phyloP scores from a whole-genome alignment of 2,797 vertebrate species.

The Hapalemur alaotrensis region DNA sequence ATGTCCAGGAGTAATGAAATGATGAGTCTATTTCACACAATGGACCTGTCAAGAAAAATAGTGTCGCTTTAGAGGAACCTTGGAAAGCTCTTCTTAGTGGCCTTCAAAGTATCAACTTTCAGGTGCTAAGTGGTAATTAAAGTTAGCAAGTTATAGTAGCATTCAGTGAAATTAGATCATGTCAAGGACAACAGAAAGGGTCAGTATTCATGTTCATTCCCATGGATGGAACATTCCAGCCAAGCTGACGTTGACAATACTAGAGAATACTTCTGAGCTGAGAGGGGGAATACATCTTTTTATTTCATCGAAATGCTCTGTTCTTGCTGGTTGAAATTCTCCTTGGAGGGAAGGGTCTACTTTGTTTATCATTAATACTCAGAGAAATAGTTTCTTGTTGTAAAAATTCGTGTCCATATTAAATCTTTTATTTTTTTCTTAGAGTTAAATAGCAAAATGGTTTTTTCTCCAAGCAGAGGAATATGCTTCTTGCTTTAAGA shows the following conservation, averaged over 20 bases:
- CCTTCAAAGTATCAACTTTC: conserved; percentile 74
- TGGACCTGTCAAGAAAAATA: conserved; percentile 77
- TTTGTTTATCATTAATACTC: conserved; percentile 5
- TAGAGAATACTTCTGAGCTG: background rate
- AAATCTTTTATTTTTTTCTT: background rate
- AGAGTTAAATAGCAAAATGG: background rate
- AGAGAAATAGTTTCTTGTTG: background rate
- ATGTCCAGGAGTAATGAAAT: conserved; percentile 78
- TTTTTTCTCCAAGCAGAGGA: no score
- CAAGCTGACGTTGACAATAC: background rate
- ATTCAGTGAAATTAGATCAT: conserved; percentile 72
- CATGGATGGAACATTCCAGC: background rate
- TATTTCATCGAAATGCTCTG: background rate
- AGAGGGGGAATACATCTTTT: background rate
- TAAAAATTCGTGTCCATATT: background rate
- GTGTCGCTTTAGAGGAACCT: conserved; percentile 43
- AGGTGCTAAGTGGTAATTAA: conserved; percentile 76
- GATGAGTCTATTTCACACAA: conserved; percentile 77
- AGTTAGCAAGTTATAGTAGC: conserved; percentile 34
- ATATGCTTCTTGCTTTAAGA: background rate
- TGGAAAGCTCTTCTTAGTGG: conserved; percentile 63
- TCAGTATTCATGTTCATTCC: background rate
- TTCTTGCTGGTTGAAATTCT: background rate
- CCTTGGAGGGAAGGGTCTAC: background rate
- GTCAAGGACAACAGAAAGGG: conserved; percentile 43